Base-by-base conservation (phyloP, 1,140 invertebrate species). In the Drosophila asahinai region DNA sequence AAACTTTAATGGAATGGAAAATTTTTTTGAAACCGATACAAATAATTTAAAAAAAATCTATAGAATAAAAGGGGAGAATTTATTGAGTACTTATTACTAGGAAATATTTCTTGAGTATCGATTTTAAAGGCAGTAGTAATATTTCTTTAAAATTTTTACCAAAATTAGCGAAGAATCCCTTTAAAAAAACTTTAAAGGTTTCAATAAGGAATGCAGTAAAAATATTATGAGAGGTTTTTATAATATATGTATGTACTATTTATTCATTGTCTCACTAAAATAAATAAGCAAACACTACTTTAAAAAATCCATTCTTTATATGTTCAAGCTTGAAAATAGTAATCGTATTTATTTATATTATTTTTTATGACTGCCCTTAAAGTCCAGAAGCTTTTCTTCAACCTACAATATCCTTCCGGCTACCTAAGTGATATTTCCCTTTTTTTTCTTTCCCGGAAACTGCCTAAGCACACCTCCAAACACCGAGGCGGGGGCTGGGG, bases 381-480 rank as follows among this genome's bases (percentile, higher is more conserved):
- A 14, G 9, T 7, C 9, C 15, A 6, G 1, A n/a, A 6, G 8
- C 5, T 14, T 14, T 4, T 14, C 5, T 36, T 19, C 0, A 17
- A 14, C 30, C 59, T 22, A 36, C 11, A 11, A 22, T 8, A 22
- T 38, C 33, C 33, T 38, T 22, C 15, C 22, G 14, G 25, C 25
- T 61, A 17, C 2, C 15, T 33, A 63, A 63, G 58, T 33, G 30
- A 43, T 25, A 40, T 33, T 70, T 70, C 25, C 42, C 22, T 19
- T 36, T 36, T 40, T 22, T 42, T 15, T 42, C 40, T 38, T 55
- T 40, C 19, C 0, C 36, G 17, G 42, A 49, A 67, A 71, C 55
- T 67, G 17, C 15, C 68, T 22, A 19, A 48, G 27, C 78, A 36
- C 25, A 77, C 61, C 73, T 47, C 62, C 61, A 22, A 43, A 51